Percentiles rank a stretch among this genome's conserved stretches.
Conservation (phyloP, 2,797 vertebrate genomes). For the Apogon hyalosoma region DNA sequence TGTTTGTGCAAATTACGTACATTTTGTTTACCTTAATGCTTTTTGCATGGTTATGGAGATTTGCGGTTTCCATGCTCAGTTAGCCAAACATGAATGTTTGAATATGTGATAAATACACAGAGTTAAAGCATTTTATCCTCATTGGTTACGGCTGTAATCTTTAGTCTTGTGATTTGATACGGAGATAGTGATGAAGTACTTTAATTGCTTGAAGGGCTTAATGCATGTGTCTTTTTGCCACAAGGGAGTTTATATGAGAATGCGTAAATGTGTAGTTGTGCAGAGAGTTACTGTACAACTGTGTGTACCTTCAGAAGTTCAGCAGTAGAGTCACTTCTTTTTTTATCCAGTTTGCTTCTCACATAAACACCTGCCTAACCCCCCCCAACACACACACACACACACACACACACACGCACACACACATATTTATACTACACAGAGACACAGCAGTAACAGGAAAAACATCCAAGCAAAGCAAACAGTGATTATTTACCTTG, state of each 20-base stretch:
- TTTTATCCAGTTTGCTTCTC: slow-evolving; percentile 23
- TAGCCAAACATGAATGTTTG: slow-evolving; percentile 64
- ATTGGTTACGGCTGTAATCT: slow-evolving; percentile 76
- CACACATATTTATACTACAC: slow-evolving; percentile 1
- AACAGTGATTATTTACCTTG: slow-evolving; percentile 39
- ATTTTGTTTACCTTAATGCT: slow-evolving; percentile 72
- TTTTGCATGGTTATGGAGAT: slow-evolving; percentile 65
- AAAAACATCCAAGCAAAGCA: slow-evolving; percentile 15
- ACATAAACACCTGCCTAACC: slow-evolving; percentile 5
- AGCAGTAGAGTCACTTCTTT: slow-evolving; percentile 34
- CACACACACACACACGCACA: neutral
- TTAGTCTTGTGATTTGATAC: slow-evolving; percentile 75
- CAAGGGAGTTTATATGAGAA: slow-evolving; percentile 29
- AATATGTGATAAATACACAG: slow-evolving; percentile 73
- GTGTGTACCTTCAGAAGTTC: slow-evolving; percentile 61
- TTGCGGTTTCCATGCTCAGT: slow-evolving; percentile 61
- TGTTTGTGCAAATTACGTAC: slow-evolving; percentile 49
- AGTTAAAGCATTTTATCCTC: slow-evolving; percentile 72
- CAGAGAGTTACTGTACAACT: slow-evolving; percentile 11
- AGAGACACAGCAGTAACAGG: neutral
- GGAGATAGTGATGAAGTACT: slow-evolving; percentile 74
- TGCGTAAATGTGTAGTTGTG: slow-evolving; percentile 18
- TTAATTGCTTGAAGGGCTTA: slow-evolving; percentile 75
- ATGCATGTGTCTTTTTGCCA: slow-evolving; percentile 47
- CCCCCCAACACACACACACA: neutral